Conservation (phyloP, 2,113 vertebrate genomes). For the Anhinga rufa region DNA sequence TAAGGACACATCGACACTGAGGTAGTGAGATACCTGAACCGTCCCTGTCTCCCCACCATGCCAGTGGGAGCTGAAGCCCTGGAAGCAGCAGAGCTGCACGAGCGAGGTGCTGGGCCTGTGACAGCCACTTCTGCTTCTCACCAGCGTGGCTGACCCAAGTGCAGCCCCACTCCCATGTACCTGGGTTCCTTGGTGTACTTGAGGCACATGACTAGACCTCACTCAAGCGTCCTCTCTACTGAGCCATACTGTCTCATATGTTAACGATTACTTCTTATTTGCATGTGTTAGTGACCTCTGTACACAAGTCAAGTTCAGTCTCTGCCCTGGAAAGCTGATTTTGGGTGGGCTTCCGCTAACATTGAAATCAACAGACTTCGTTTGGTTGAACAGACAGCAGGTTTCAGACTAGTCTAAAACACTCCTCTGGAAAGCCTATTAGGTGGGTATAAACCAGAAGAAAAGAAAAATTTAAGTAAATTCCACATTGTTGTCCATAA, state of each 20-base stretch:
- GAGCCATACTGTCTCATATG: not conserved
- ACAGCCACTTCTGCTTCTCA: not conserved
- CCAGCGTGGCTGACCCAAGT: not conserved
- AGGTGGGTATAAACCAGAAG: not conserved
- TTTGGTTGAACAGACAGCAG: not conserved
- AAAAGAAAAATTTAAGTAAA: not conserved
- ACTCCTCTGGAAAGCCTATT: not conserved
- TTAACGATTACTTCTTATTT: not conserved
- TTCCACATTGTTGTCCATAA: not conserved
- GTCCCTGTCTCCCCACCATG: accelerated
- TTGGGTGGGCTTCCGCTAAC: not conserved
- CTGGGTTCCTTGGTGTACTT: not conserved
- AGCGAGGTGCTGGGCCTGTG: not conserved
- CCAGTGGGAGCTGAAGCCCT: not conserved
- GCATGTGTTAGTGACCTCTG: not conserved
- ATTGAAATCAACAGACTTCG: not conserved
- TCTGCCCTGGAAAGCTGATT: not conserved
- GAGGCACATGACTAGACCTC: not conserved
- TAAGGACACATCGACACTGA: not conserved
- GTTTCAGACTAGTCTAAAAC: not conserved
- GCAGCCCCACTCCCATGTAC: not conserved
- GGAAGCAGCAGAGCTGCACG: not conserved
- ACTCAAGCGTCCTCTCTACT: not conserved
- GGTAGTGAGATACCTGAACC: not conserved
- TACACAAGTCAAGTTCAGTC: not conserved